Percentiles rank a stretch among this genome's conserved stretches.
These are phyloP conservation scores for Antheraea pernyi DNA, from an alignment of 1,140 invertebrate genomes.

Conservation along the genomic window DNA sequence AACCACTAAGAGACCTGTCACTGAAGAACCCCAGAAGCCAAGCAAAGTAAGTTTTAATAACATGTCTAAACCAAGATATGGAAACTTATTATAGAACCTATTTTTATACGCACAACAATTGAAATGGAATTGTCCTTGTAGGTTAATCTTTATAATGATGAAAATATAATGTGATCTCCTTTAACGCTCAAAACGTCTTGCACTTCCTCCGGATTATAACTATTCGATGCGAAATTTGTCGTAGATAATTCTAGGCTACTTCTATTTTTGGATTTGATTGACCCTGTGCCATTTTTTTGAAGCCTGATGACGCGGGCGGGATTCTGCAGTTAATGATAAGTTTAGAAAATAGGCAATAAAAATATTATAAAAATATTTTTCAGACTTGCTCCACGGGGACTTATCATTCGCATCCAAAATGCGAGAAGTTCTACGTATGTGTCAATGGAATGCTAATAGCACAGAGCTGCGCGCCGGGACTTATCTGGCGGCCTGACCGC, in stretches of 20 bases:
- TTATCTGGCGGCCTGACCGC: conserved; percentile 83
- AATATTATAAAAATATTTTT: too few relatives aligned
- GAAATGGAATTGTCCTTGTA: neutral
- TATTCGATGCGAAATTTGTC: too few relatives aligned
- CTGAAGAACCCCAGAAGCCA: conserved; percentile 28
- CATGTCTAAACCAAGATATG: neutral
- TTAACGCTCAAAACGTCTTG: too few relatives aligned
- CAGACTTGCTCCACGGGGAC: conserved; percentile 78
- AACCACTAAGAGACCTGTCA: conserved; percentile 29
- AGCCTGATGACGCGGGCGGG: too few relatives aligned
- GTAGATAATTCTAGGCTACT: too few relatives aligned
- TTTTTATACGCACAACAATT: neutral
- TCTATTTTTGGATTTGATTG: too few relatives aligned
- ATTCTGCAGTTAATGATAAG: too few relatives aligned
- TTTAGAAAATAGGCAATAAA: too few relatives aligned
- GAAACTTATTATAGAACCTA: neutral
- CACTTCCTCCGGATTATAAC: too few relatives aligned
- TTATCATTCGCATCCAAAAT: conserved; percentile 81
- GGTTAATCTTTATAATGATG: too few relatives aligned
- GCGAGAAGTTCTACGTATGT: conserved; percentile 85
- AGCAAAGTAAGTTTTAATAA: conserved; percentile 23
- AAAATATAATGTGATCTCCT: too few relatives aligned
- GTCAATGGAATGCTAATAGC: conserved; percentile 83
- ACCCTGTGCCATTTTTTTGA: too few relatives aligned
- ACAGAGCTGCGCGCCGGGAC: conserved; percentile 84